These are phyloP conservation scores for Darevskia mixta DNA, from an alignment of 2,797 vertebrate species.

Conservation along the genomic window DNA sequence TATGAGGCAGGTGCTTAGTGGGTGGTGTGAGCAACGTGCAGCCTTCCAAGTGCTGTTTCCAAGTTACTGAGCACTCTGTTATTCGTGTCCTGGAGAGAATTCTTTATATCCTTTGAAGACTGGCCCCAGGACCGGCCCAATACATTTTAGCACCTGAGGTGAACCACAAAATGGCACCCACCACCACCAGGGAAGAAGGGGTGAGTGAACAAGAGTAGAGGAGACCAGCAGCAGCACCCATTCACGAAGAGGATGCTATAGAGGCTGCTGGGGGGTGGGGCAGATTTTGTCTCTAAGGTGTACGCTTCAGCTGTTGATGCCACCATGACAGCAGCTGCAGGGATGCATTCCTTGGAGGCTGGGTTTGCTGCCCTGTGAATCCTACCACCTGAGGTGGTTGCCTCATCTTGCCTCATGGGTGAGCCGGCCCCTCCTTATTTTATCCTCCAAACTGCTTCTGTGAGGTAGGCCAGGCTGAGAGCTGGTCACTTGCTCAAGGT, in stretches of 20 bases:
- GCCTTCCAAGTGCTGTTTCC: background rate
- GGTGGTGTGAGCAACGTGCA: background rate
- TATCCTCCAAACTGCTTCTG: background rate
- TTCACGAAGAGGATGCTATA: background rate
- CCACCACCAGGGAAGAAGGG: too few relatives aligned
- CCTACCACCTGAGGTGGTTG: too few relatives aligned
- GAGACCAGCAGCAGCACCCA: too few relatives aligned
- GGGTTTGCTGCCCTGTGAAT: too few relatives aligned
- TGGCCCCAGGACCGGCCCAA: background rate
- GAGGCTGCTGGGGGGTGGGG: background rate
- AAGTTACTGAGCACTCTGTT: background rate
- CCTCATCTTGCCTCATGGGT: too few relatives aligned
- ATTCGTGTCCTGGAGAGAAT: background rate
- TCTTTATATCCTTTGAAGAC: background rate
- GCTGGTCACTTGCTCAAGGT: too few relatives aligned
- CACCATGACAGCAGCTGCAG: background rate
- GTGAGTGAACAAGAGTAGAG: too few relatives aligned
- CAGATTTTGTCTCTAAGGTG: background rate
- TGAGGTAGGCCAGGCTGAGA: too few relatives aligned
- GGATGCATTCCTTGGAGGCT: too few relatives aligned
- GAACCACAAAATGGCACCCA: too few relatives aligned
- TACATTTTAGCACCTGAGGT: too few relatives aligned
- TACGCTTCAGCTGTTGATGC: background rate
- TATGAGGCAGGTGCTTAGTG: fast-evolving
- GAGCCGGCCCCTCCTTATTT: background rate